Base-by-base conservation (phyloP, 2,797 vertebrate genomes). In the Dicrostonyx torquatus region DNA sequence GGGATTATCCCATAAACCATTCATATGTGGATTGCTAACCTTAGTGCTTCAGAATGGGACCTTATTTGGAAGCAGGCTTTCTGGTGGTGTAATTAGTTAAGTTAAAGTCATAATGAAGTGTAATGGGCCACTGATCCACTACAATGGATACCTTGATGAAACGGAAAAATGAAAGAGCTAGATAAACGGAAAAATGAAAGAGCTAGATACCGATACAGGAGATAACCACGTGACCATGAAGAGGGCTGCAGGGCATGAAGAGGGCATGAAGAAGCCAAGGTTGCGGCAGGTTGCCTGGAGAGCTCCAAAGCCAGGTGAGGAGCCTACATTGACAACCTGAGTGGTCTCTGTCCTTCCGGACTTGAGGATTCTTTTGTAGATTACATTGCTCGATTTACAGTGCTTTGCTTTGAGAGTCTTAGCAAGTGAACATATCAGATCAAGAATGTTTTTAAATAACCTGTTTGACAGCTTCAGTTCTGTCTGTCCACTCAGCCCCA, bases 41-140 rank as follows among this genome's bases (percentile, higher is more conserved):
- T 2, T 40, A 5, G 6, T 77, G 24, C 48, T 62, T 94, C 55
- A 34, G 43, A 86, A 53, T 75, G 68, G 50, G 55, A 50, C 60
- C 14, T 70, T 70, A 68, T 85, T 55, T 78, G 83, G 75, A 95
- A 85, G 83, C 76, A 40, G n/a, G n/a, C 18, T 77, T 62, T 43
- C 34, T 43, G 18, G 6, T 72, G 50, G 66, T 64, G 0, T 62
- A 45, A 66, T 88, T 77, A 83, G 43, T 79, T 75, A 78, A 72
- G 64, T 18, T 34, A 45, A 66, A 53, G 60, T 87, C 40, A 60
- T 40, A 7, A 1, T 64, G 11, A 29, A 85, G 34, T 68, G 64
- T 24, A 40, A 75, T 55, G 14, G 48, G 26, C 7, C n/a, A 20
- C 79, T 78, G 50, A 53, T n/a, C 37, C 64, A 75, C 0, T 50